Base-by-base conservation (phyloP, 2,888 invertebrate genomes). In the Cyclophora albipunctata region DNA sequence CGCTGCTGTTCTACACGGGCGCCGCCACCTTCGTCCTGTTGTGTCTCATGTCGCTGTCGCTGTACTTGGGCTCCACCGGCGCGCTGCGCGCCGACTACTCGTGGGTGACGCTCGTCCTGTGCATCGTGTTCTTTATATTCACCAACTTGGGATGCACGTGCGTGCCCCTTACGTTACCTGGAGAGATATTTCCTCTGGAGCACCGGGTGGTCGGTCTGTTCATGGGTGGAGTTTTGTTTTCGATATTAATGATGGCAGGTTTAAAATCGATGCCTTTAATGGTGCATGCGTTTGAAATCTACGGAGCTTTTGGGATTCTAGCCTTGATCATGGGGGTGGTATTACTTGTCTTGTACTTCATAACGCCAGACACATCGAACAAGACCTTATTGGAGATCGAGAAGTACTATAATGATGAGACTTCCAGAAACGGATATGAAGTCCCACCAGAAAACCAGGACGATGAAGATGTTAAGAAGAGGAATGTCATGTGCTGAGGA, bases 101-200 rank as follows among this genome's bases (percentile, higher is more conserved):
- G 5, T 37, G 37, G 37, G 37, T 37, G 20, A 20, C 20, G 20
- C 20, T 20, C 20, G 20, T 20, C 20, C 20, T 83, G 7, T 77
- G 81, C 34, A 62, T 68, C 0, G 35, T 69, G 1, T 82, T 73
- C 52, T 79, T 80, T 45, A 61, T 81, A 7, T 52, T 81, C 7
- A 67, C 67, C 0, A 84, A 82, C 55, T 67, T 83, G 20, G 84
- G 83, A 2, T 78, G 80, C 47, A 73, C 78, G 3, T 73, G 81
- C 0, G 78, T 84, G 48, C 75, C 84, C 1, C 51, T 80, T 7
- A 72, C 75, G 2, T 63, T 84, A 7, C 51, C 80, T 34, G 84
- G 84, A 0, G 84, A 84, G 57, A 51, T 84, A 3, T 77, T 75
- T 41, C 84, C 84, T 0, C 63, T 84, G 42, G 71, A 63, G 0